These are phyloP conservation scores for Pristiophorus japonicus DNA, from an alignment of 2,113 vertebrate genomes.

Conservation along the genomic window DNA sequence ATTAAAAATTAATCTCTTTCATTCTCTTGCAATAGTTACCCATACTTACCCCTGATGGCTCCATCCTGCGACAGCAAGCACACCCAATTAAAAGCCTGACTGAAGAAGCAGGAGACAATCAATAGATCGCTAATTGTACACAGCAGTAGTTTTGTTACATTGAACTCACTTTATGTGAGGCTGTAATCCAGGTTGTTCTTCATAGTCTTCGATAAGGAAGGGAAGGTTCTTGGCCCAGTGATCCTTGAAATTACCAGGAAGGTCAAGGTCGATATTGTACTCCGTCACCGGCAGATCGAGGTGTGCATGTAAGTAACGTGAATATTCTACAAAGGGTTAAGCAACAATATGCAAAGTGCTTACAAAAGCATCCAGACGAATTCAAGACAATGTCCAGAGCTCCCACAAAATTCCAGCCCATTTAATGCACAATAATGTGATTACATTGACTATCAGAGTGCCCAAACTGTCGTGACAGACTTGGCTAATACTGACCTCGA, in stretches of 20 bases:
- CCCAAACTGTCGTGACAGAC: not conserved
- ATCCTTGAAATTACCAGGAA: constrained; percentile 92
- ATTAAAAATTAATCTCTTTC: not conserved
- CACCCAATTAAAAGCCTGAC: not conserved
- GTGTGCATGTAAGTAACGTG: constrained; percentile 89
- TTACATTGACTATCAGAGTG: not conserved
- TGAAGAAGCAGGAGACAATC: not conserved
- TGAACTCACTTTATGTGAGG: constrained; percentile 85
- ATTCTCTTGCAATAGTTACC: not conserved
- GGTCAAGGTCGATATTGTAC: constrained; percentile 81
- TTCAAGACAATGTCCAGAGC: not conserved
- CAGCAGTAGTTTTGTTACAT: not conserved
- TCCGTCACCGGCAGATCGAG: constrained; percentile 85
- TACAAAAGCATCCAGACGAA: not conserved
- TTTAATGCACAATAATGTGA: not conserved
- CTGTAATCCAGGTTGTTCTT: constrained; percentile 91
- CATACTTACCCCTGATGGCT: not conserved
- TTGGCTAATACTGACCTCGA: not conserved
- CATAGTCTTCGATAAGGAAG: constrained; percentile 94
- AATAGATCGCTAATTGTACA: not conserved
- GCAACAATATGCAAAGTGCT: not conserved
- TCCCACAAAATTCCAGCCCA: not conserved
- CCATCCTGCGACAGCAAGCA: not conserved
- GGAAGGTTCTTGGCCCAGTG: constrained; percentile 96
- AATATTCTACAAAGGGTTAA: constrained; percentile 72